Percentiles rank a stretch among this genome's conserved stretches.
Conservation (phyloP, 64 coral and sea anemone species). For the Astreopora myriophthalma region DNA sequence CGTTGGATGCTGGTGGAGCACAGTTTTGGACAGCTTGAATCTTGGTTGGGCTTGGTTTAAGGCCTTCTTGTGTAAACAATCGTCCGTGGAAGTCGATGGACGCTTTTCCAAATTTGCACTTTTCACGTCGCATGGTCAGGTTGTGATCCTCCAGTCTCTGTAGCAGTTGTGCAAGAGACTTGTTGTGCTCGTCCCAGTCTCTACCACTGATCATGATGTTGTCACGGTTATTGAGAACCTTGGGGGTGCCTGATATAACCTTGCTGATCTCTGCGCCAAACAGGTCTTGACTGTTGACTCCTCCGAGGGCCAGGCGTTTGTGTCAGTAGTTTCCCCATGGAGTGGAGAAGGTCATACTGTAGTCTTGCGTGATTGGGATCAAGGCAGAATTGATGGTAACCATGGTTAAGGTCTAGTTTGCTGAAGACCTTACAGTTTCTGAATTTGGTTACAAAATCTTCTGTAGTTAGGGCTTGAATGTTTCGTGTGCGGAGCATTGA, state of each 20-base stretch:
- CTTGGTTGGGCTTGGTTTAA: slow-evolving; percentile 13
- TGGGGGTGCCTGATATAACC: not conserved
- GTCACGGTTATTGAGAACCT: slow-evolving; percentile 4
- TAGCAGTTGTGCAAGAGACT: not conserved
- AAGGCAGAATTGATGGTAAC: not conserved
- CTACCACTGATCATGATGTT: slow-evolving; percentile 35
- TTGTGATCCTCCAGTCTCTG: slow-evolving; percentile 21
- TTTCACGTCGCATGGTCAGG: slow-evolving; percentile 2
- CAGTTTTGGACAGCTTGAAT: not conserved
- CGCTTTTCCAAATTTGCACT: slow-evolving; percentile 16
- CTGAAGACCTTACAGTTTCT: slow-evolving; percentile 27
- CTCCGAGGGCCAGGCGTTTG: not conserved
- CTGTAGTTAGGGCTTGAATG: slow-evolving; percentile 45
- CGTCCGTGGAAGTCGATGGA: not conserved
- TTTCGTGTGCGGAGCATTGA: slow-evolving; percentile 47
- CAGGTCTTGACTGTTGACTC: slow-evolving; percentile 42
- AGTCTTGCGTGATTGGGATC: no score
- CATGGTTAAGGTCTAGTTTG: slow-evolving; percentile 42
- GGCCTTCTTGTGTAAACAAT: no score
- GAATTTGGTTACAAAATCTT: slow-evolving; percentile 35
- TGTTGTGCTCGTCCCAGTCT: not conserved
- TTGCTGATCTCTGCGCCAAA: slow-evolving; percentile 24
- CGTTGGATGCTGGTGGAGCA: not conserved
- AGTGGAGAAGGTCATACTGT: no score
- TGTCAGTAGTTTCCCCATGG: not conserved